Percentiles rank a stretch among this genome's conserved stretches.
These are phyloP conservation scores for Anguilla megastoma DNA, from an alignment of 2,797 vertebrate species.

Conservation along the genomic window DNA sequence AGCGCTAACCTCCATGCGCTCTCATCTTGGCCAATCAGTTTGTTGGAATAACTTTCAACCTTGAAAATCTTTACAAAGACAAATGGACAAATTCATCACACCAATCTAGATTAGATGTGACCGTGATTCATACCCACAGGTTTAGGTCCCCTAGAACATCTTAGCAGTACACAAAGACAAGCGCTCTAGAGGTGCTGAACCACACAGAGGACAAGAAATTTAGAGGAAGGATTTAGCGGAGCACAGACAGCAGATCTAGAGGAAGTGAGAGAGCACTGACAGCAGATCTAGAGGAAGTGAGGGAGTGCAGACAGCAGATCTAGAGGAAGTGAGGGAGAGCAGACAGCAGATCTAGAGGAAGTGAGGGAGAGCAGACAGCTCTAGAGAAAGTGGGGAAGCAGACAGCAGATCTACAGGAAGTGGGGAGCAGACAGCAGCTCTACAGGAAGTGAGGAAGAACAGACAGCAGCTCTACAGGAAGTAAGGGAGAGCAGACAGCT, in stretches of 20 bases:
- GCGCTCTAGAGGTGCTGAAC: not conserved
- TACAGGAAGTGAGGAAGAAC: no score
- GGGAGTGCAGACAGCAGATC: not conserved
- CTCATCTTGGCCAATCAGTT: not conserved
- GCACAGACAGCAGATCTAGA: not conserved
- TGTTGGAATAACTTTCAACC: not conserved
- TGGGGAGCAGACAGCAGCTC: no score
- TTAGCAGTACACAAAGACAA: not conserved
- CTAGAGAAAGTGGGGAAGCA: no score
- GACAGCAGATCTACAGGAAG: not conserved
- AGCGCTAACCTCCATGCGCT: not conserved
- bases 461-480: not conserved
- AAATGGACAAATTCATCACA: not conserved
- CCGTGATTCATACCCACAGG: not conserved
- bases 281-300: not conserved
- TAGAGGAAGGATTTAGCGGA: not conserved
- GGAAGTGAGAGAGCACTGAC: not conserved
- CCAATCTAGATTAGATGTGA: not conserved
- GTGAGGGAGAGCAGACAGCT: not conserved
- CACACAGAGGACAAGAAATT: not conserved
- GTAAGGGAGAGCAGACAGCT: no score
- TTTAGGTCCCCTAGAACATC: not conserved
- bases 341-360: not conserved
- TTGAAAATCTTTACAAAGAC: not conserved
- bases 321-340: not conserved